Percentiles rank a stretch among this genome's conserved stretches.
Conservation (phyloP, 1,140 invertebrate species). For the Gerris buenoi region DNA sequence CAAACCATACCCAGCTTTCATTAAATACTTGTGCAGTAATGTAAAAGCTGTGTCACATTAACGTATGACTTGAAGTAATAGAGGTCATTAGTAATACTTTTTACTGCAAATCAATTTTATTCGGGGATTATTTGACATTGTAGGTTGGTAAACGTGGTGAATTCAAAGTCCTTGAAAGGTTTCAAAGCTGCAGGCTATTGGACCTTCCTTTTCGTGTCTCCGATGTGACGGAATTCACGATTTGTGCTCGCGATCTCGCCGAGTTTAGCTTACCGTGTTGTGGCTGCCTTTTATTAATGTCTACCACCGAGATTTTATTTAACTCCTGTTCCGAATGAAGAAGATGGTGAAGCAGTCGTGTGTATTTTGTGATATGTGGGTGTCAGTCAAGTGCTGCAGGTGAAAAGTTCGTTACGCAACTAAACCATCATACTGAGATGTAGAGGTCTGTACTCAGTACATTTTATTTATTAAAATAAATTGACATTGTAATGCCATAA, state of each 20-base stretch:
- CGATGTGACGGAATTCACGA: neutral
- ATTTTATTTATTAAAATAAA: neutral
- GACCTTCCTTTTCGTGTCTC: neutral
- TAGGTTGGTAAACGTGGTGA: neutral
- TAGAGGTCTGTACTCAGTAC: neutral
- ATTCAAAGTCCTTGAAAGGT: neutral
- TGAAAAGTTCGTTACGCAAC: neutral
- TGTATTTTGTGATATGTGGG: constrained; percentile 4
- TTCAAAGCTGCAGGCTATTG: neutral
- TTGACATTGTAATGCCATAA: constrained; percentile 2
- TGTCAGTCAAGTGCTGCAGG: constrained; percentile 2
- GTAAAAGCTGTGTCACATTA: no score
- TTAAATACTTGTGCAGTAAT: no score
- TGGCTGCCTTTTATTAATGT: neutral
- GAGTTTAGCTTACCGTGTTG: neutral
- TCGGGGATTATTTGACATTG: no score
- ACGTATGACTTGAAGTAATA: no score
- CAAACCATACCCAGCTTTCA: no score
- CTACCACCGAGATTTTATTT: neutral
- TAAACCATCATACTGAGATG: neutral
- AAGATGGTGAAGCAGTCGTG: neutral
- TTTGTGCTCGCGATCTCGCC: neutral
- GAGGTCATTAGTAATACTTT: no score
- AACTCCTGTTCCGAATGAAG: neutral
- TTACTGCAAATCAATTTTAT: no score